These are phyloP conservation scores for Pachyuromys duprasi DNA, from an alignment of 2,797 vertebrate species.

Conservation along the genomic window DNA sequence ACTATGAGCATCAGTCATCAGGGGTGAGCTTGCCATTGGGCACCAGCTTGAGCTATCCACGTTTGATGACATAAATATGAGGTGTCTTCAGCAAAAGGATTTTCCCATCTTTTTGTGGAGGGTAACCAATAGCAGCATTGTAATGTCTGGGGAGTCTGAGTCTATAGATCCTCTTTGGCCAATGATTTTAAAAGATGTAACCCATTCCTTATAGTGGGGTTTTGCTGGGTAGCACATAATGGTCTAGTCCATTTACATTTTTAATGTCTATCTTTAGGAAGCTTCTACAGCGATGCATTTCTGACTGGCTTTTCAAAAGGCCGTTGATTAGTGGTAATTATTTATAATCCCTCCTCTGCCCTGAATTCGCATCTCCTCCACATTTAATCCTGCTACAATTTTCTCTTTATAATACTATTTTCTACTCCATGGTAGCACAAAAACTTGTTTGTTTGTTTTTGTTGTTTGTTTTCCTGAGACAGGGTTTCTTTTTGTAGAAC, in stretches of 20 bases:
- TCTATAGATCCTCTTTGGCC: not conserved
- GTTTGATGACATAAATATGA: not conserved
- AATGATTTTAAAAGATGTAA: not conserved
- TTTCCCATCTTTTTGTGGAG: not conserved
- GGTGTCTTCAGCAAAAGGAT: too few species aligned
- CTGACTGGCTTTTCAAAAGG: not conserved
- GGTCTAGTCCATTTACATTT: not conserved
- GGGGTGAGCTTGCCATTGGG: not conserved
- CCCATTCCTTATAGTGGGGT: not conserved
- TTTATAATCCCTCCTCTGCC: not conserved
- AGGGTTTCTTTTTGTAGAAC: not conserved
- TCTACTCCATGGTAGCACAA: not conserved
- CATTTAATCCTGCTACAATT: not conserved
- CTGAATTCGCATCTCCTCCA: not conserved
- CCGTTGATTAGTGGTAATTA: not conserved
- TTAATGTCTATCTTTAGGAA: not conserved
- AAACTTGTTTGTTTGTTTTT: not conserved
- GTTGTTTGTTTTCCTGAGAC: not conserved
- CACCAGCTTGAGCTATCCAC: not conserved
- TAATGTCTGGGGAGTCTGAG: not conserved
- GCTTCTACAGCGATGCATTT: not conserved
- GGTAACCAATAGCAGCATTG: not conserved
- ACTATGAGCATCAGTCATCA: not conserved
- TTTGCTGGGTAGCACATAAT: not conserved
- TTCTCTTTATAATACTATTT: not conserved